Evolutionary conservation across 2,888 invertebrate species (phyloP).

Genomic region (Ceramica pisi): DNA sequence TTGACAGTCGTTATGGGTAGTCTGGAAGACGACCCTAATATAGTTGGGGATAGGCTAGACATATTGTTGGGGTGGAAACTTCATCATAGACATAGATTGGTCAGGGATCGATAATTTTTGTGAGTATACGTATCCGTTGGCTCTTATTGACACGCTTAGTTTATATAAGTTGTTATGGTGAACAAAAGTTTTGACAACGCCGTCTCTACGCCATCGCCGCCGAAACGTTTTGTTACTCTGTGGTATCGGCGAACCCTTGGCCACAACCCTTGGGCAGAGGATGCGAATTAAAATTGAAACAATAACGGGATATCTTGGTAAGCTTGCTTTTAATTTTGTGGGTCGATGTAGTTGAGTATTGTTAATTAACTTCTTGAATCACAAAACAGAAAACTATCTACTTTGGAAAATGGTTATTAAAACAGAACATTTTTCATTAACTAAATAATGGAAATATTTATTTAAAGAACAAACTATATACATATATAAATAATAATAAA

Average conservation of each 20-base stretch:
- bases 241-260: slow-evolving; percentile 29
- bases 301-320: slow-evolving; percentile 33
- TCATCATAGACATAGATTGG: too few species aligned
- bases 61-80: too few species aligned
- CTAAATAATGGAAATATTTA: too few species aligned
- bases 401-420: neutral
- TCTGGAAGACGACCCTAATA: too few species aligned
- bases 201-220: neutral
- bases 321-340: slow-evolving; percentile 24
- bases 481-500: too few species aligned
- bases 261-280: slow-evolving; percentile 18
- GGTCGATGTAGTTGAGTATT: neutral
- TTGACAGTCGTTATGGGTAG: too few species aligned
- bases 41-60: too few species aligned
- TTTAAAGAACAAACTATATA: too few species aligned
- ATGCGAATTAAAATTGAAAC: slow-evolving; percentile 53
- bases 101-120: too few species aligned
- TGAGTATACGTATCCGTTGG: too few species aligned
- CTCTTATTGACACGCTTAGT: neutral
- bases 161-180: neutral
- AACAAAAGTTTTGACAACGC: too few species aligned
- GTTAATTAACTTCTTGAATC: neutral
- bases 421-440: too few species aligned
- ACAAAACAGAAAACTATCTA: neutral
- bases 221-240: neutral